Base-by-base conservation (phyloP, 1,140 invertebrate genomes). In the Drosophila pseudoananassae region DNA sequence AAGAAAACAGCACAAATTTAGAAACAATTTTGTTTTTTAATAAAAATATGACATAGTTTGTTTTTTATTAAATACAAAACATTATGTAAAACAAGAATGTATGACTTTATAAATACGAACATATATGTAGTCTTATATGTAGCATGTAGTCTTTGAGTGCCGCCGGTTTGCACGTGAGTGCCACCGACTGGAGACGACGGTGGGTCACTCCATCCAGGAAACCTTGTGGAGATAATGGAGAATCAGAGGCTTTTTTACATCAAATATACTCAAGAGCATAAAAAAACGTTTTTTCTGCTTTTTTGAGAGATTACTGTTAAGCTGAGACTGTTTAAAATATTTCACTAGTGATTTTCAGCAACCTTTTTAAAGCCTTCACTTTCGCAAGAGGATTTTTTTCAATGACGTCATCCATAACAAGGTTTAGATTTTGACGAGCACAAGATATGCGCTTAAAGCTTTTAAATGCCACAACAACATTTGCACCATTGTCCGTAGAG, bases 321-420 rank as follows among this genome's bases (percentile, higher is more conserved):
- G 51, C 29, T 53, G 29, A 36, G 31, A 53, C 36, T 53, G 51
- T 23, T 53, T 53, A 53, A 36, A 53, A 38, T 53, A 36, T 36
- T 36, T 9, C 1, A 36, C 33, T 3, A 36, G 9, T 10, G 33
- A 36, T 36, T 36, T 36, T 2, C 33, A 36, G 33, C 33, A 36
- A 36, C 9, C 33, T n/a, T 36, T 4, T 36, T 36, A 36, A 36
- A 36, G 33, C 33, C 33, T 36, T 27, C 25, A 27, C 5, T 27
- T 27, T 5, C 25, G 25, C 25, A 27, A 27, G 25, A 27, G 25
- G 25, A 5, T 27, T 27, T 55, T 55, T 55, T 23, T 55, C 53
- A 40, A 55, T 10, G n/a, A 55, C 53, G 23, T 55, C 38, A 55
- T 55, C 38, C 53, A 55, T 55, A 23, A 55, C 53, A 43, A 55